Conservation (phyloP, 1,140 invertebrate species). For the Planococcus citri region DNA sequence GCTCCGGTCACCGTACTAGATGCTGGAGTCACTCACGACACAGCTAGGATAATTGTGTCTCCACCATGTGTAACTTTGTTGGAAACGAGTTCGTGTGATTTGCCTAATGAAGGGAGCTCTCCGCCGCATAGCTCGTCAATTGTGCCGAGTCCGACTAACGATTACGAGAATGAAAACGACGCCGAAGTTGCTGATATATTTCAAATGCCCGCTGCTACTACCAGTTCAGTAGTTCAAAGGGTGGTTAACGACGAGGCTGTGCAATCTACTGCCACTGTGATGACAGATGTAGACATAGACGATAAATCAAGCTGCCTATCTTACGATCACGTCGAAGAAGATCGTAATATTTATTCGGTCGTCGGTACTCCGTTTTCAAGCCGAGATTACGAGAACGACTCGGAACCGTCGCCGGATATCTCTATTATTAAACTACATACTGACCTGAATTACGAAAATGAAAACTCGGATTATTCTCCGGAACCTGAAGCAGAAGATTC, state of each 20-base stretch:
- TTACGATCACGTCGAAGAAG: neutral
- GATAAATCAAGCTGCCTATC: neutral
- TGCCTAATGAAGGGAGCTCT: too few relatives aligned
- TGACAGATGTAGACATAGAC: neutral
- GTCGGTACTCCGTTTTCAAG: neutral
- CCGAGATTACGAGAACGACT: neutral
- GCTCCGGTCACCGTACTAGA: neutral
- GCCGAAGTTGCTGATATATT: neutral
- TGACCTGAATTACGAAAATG: conserved; percentile 4
- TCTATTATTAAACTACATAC: neutral
- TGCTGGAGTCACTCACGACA: neutral
- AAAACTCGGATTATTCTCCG: neutral
- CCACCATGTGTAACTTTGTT: neutral
- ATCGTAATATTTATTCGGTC: neutral
- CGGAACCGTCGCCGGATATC: neutral
- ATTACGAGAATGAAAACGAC: conserved; percentile 2
- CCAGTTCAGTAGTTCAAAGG: neutral
- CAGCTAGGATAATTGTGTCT: neutral
- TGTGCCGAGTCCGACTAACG: neutral
- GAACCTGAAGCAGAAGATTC: neutral
- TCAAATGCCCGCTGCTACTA: neutral
- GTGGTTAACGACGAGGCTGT: too few relatives aligned
- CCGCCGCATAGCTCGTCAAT: too few relatives aligned
- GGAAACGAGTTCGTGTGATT: neutral
- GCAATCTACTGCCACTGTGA: neutral